These are phyloP conservation scores for Sorex maritimensis DNA, from an alignment of 2,797 vertebrate genomes.

Conservation along the genomic window DNA sequence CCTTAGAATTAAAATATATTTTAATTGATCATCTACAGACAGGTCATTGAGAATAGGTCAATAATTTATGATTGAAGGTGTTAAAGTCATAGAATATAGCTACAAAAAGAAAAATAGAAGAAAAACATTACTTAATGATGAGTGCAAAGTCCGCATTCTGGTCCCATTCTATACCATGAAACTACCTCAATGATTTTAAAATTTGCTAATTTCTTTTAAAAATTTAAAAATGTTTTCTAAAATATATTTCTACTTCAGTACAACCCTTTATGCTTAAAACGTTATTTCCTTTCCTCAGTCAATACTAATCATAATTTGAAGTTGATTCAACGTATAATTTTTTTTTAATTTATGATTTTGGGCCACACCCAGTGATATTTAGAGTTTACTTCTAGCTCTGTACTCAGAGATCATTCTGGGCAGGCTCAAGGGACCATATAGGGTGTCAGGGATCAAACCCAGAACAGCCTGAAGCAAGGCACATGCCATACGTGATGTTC, in stretches of 20 bases:
- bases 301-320: neutral
- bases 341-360: too few relatives aligned
- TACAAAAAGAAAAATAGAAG: neutral
- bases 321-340: neutral
- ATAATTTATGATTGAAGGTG: neutral
- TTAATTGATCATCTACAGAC: neutral
- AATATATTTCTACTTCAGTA: neutral
- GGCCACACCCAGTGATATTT: neutral
- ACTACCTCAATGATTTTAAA: neutral
- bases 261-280: neutral
- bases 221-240: neutral
- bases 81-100: neutral
- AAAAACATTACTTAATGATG: neutral
- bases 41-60: slow-evolving; percentile 8
- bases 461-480: too few relatives aligned
- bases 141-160: neutral
- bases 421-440: too few relatives aligned
- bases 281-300: neutral
- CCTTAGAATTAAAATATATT: neutral
- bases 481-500: too few relatives aligned
- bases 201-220: neutral
- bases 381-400: too few relatives aligned
- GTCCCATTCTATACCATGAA: fast-evolving
- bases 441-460: too few relatives aligned
- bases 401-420: too few relatives aligned